Evolutionary conservation across 2,113 vertebrate species (phyloP).

Genomic region (Hypomesus transpacificus): DNA sequence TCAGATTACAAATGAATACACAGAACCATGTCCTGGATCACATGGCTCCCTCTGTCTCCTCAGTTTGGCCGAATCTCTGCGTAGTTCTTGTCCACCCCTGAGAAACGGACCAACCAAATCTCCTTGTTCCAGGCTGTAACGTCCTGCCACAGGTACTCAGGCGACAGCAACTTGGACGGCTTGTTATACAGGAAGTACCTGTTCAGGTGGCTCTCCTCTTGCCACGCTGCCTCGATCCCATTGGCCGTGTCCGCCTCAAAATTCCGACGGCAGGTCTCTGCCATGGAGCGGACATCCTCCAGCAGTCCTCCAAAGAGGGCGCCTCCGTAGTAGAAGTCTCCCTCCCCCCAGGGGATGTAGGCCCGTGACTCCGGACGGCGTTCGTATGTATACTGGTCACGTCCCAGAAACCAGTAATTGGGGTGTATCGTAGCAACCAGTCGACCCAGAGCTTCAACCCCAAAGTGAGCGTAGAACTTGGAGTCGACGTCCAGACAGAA

Average conservation of each 20-base stretch:
- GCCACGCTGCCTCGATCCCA: neutral
- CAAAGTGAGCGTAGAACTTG: constrained; percentile 56
- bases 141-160: constrained; percentile 76
- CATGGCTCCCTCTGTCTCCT: too few species aligned
- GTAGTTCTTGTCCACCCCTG: constrained; percentile 60
- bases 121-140: constrained; percentile 50
- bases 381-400: too few species aligned
- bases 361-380: constrained; percentile 53
- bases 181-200: constrained; percentile 69
- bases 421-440: constrained; percentile 63
- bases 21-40: too few species aligned
- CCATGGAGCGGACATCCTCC: neutral
- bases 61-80: constrained; percentile 27
- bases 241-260: neutral
- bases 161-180: constrained; percentile 75
- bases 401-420: constrained; percentile 54
- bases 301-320: neutral
- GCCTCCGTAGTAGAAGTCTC: constrained; percentile 6
- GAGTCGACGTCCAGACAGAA: constrained; percentile 67
- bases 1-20: too few species aligned
- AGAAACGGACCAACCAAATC: constrained; percentile 65
- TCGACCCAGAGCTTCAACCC: constrained; percentile 63
- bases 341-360: constrained; percentile 37
- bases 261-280: neutral
- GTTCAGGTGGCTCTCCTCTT: constrained; percentile 7